phyloP scores from a whole-genome alignment of 35 echinoderm and acorn worm species.

The Ophiothrix spiculata region DNA sequence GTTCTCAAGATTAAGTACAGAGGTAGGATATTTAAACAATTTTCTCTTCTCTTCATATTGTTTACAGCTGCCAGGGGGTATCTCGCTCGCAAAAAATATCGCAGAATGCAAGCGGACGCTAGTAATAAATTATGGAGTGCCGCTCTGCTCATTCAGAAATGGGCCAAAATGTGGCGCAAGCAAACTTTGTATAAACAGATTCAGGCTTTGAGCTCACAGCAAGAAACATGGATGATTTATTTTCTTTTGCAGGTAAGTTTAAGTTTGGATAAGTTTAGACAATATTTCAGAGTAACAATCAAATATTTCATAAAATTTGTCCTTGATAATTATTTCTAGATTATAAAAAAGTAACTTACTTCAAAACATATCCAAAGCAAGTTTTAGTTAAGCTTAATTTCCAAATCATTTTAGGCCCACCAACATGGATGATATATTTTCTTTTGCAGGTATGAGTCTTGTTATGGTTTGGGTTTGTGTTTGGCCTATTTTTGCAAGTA shows the following conservation, averaged over 20 bases:
- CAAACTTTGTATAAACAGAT: slow-evolving; percentile 11
- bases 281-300: too few species aligned
- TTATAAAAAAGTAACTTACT: background rate
- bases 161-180: slow-evolving; percentile 26
- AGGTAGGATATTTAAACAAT: too few species aligned
- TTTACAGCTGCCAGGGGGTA: slow-evolving; percentile 19
- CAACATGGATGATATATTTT: slow-evolving; percentile 34
- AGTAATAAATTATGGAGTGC: slow-evolving; percentile 17
- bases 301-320: background rate
- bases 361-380: background rate
- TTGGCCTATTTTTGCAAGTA: background rate
- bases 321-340: background rate
- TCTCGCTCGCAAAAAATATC: slow-evolving; percentile 6
- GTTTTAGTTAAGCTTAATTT: too few species aligned
- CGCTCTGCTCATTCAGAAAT: slow-evolving; percentile 21
- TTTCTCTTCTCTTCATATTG: too few species aligned
- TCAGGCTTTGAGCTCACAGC: slow-evolving; percentile 20
- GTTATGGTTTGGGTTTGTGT: background rate
- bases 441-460: slow-evolving; percentile 12
- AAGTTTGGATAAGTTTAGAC: background rate
- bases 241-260: slow-evolving; percentile 22
- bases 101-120: background rate
- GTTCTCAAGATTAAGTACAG: too few species aligned
- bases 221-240: slow-evolving; percentile 39
- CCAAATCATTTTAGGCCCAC: background rate